phyloP scores from a whole-genome alignment of 2,113 vertebrate genomes.

The Cheirogaleus medius region DNA sequence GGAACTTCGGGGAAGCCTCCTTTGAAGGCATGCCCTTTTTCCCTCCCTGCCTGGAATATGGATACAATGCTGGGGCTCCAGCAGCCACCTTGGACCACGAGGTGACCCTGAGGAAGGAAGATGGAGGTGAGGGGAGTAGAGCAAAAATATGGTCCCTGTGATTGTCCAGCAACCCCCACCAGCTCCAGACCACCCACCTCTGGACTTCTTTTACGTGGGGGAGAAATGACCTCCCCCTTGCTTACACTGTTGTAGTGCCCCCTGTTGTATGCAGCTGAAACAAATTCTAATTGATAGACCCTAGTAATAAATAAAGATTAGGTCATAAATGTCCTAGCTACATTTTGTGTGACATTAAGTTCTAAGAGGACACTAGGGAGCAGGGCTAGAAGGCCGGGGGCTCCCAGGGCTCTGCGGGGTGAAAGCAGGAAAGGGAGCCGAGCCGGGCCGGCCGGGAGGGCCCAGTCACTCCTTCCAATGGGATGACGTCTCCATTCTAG shows the following conservation, averaged over 20 bases:
- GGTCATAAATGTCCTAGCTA: neutral
- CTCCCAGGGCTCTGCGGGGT: rapidly evolving
- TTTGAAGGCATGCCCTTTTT: neutral
- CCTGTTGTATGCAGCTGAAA: neutral
- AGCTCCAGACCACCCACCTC: neutral
- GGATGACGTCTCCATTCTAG: rapidly evolving
- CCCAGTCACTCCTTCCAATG: rapidly evolving
- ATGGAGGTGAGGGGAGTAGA: neutral
- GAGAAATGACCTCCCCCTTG: neutral
- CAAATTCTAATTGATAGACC: neutral
- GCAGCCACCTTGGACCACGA: neutral
- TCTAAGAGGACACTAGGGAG: neutral
- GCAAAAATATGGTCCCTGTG: neutral
- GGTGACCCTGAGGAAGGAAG: neutral
- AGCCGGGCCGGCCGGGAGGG: neutral
- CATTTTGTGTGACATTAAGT: neutral
- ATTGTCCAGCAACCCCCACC: rapidly evolving
- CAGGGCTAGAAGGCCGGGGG: neutral
- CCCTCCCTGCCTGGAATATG: neutral
- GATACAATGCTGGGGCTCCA: neutral
- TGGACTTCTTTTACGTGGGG: neutral
- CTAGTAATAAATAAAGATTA: neutral
- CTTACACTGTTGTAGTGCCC: neutral
- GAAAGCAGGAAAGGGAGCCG: neutral
- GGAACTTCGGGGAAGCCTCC: neutral